phyloP scores from a whole-genome alignment of 2,888 invertebrate genomes.

The Cyaniris semiargus region DNA sequence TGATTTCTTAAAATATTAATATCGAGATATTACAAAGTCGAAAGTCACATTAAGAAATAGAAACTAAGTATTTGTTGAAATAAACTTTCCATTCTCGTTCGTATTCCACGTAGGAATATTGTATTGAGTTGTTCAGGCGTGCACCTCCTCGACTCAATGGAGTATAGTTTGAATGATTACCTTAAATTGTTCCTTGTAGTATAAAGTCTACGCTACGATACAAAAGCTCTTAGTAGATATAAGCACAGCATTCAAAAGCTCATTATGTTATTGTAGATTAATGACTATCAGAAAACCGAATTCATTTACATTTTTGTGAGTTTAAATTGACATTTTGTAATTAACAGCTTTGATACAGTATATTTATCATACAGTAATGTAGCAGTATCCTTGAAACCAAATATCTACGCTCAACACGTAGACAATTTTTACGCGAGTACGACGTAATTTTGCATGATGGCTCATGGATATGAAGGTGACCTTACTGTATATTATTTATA shows the following conservation, averaged over 20 bases:
- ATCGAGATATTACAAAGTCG: neutral
- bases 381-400: too few relatives aligned
- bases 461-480: neutral
- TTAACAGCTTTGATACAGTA: neutral
- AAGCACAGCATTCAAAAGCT: slow-evolving; percentile 71
- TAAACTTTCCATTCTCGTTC: slow-evolving; percentile 18
- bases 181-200: slow-evolving; percentile 47
- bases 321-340: neutral
- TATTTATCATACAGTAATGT: neutral
- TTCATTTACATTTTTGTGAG: neutral
- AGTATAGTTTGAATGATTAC: slow-evolving; percentile 48
- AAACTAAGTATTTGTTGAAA: slow-evolving; percentile 3
- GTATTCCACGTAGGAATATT: slow-evolving; percentile 22
- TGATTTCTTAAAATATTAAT: slow-evolving; percentile 3
- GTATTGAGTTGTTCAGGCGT: slow-evolving; percentile 28
- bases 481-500: neutral
- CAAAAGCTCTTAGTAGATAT: slow-evolving; percentile 70
- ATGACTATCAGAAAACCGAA: slow-evolving; percentile 42
- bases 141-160: slow-evolving; percentile 44
- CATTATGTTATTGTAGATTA: slow-evolving; percentile 45
- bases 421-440: too few relatives aligned
- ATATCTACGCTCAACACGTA: too few relatives aligned
- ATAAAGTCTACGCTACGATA: slow-evolving; percentile 64
- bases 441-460: too few relatives aligned
- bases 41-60: slow-evolving; percentile 12